phyloP scores from a whole-genome alignment of 1,140 invertebrate species.

The Bombus difficillimus region DNA sequence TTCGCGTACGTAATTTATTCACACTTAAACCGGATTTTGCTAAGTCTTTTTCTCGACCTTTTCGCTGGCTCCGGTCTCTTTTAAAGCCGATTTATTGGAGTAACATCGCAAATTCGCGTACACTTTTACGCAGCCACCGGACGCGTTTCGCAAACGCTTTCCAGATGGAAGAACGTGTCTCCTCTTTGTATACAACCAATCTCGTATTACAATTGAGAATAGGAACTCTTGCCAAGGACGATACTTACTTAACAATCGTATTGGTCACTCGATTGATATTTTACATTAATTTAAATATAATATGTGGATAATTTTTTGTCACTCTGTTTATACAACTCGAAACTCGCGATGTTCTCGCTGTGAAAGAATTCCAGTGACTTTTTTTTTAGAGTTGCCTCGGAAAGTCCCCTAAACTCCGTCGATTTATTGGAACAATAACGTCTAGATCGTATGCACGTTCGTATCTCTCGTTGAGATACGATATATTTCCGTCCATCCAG shows the following conservation, averaged over 20 bases:
- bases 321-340: background rate
- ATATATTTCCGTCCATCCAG: slow-evolving; percentile 2
- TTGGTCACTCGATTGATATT: background rate
- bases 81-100: slow-evolving; percentile 72
- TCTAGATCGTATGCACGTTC: slow-evolving; percentile 8
- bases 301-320: background rate
- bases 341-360: background rate
- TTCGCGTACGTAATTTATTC: slow-evolving; percentile 30
- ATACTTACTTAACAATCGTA: background rate
- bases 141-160: slow-evolving; percentile 34
- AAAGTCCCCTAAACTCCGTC: slow-evolving; percentile 44
- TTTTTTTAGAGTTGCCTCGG: slow-evolving; percentile 16
- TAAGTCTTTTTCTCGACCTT: slow-evolving; percentile 9
- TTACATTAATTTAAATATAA: no score
- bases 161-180: slow-evolving; percentile 33
- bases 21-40: slow-evolving; percentile 3
- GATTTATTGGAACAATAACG: slow-evolving; percentile 65
- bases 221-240: background rate
- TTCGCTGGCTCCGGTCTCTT: slow-evolving; percentile 23
- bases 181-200: slow-evolving; percentile 23
- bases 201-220: background rate
- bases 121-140: slow-evolving; percentile 30
- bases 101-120: slow-evolving; percentile 45
- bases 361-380: background rate
- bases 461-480: slow-evolving; percentile 12